Percentiles rank a stretch among this genome's conserved stretches.
Evolutionary conservation across 2,113 vertebrate species (phyloP).

Genomic region (Muntiacus reevesi): DNA sequence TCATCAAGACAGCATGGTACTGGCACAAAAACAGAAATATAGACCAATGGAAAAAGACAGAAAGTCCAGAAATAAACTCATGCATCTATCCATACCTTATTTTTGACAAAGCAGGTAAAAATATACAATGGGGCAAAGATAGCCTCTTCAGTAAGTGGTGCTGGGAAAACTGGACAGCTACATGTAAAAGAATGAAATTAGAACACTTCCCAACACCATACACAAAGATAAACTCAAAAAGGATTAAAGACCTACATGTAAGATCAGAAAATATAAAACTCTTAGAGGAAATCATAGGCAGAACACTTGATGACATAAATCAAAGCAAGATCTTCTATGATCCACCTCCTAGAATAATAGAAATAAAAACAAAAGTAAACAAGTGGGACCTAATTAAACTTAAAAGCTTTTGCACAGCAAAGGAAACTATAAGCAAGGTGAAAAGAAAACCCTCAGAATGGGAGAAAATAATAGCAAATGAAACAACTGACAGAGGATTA

Average conservation of each 20-base stretch:
- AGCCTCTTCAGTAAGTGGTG: not conserved
- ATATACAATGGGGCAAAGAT: not conserved
- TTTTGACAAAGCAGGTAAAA: not conserved
- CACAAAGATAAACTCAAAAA: not conserved
- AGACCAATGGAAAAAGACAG: not conserved
- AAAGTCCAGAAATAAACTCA: not conserved
- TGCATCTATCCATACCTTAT: not conserved
- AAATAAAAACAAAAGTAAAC: not conserved
- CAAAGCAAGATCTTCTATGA: not conserved
- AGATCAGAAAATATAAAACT: not conserved
- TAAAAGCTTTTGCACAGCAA: not conserved
- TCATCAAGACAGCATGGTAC: not conserved
- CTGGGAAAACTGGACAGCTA: not conserved
- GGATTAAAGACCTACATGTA: not conserved
- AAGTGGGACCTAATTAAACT: not conserved
- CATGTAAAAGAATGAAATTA: not conserved
- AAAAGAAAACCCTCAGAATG: not conserved
- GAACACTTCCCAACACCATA: not conserved
- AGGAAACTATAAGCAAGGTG: not conserved
- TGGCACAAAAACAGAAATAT: not conserved
- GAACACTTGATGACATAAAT: not conserved
- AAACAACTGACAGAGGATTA: not conserved
- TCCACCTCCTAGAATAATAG: not conserved
- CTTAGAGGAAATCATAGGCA: not conserved
- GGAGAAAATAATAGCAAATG: not conserved